Evolutionary conservation across 2,113 vertebrate species (phyloP).

Genomic region (Pao palembangensis): DNA sequence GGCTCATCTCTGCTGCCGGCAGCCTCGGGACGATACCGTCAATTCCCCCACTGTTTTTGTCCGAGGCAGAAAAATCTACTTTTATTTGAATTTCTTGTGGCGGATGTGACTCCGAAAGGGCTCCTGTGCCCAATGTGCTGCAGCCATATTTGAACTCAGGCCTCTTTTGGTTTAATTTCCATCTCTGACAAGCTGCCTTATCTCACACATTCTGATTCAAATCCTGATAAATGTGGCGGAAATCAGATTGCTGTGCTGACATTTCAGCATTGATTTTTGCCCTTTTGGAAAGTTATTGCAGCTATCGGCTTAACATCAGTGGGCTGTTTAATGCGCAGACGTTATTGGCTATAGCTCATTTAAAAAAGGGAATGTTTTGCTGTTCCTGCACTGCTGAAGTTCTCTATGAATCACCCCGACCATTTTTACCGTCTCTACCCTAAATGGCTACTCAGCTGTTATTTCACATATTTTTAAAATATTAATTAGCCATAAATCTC

Average conservation of each 20-base stretch:
- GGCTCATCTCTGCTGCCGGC: slow-evolving; percentile 41
- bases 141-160: neutral
- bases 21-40: slow-evolving; percentile 42
- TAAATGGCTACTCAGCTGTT: no score
- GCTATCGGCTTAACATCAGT: neutral
- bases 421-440: no score
- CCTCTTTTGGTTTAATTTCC: neutral
- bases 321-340: no score
- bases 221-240: neutral
- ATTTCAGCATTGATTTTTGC: neutral
- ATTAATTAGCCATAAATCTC: no score
- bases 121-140: no score
- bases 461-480: no score
- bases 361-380: no score
- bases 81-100: neutral
- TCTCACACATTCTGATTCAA: neutral
- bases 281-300: neutral
- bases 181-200: neutral
- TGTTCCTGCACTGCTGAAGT: no score
- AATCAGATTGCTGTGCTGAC: neutral
- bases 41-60: slow-evolving; percentile 30
- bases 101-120: neutral
- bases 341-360: neutral
- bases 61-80: slow-evolving; percentile 2
- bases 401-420: no score